Evolutionary conservation across 1,140 invertebrate genomes (phyloP).

Genomic region (Drosophila azteca): DNA sequence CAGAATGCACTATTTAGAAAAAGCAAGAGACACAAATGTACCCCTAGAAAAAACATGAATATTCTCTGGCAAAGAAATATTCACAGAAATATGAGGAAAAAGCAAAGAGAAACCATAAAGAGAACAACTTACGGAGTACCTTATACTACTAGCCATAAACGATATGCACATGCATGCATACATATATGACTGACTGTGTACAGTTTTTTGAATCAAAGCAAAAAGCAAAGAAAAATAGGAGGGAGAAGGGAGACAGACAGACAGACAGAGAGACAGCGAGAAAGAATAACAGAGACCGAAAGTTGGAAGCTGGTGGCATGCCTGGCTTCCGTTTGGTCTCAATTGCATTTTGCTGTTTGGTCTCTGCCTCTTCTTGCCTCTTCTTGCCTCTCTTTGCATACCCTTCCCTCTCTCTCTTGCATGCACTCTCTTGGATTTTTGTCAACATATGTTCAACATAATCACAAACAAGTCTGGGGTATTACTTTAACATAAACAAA

Average conservation of each 20-base stretch:
- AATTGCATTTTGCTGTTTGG: constrained; percentile 55
- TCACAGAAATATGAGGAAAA: too few species aligned
- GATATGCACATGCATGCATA: constrained; percentile 9
- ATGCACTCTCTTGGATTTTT: constrained; percentile 35
- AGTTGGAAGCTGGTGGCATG: constrained; percentile 15
- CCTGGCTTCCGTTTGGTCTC: constrained; percentile 71
- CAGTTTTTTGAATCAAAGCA: neutral
- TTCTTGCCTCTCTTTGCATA: neutral
- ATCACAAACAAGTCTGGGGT: constrained; percentile 62
- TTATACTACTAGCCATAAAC: constrained; percentile 1
- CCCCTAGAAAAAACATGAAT: too few species aligned
- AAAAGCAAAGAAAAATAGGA: neutral
- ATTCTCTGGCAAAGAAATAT: too few species aligned
- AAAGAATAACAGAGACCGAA: constrained; percentile 9
- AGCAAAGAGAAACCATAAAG: too few species aligned
- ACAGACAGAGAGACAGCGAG: neutral
- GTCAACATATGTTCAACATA: constrained; percentile 77
- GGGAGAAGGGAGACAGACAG: constrained; percentile 1
- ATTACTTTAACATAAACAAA: constrained; percentile 61
- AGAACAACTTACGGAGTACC: too few species aligned
- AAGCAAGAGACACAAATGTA: too few species aligned
- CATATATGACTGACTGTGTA: neutral
- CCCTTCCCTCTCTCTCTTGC: too few species aligned
- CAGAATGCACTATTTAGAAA: too few species aligned
- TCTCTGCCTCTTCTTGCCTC: constrained; percentile 1